These are phyloP conservation scores for Nematostella vectensis DNA, from an alignment of 92 coral and sea anemone species.

Conservation along the genomic window DNA sequence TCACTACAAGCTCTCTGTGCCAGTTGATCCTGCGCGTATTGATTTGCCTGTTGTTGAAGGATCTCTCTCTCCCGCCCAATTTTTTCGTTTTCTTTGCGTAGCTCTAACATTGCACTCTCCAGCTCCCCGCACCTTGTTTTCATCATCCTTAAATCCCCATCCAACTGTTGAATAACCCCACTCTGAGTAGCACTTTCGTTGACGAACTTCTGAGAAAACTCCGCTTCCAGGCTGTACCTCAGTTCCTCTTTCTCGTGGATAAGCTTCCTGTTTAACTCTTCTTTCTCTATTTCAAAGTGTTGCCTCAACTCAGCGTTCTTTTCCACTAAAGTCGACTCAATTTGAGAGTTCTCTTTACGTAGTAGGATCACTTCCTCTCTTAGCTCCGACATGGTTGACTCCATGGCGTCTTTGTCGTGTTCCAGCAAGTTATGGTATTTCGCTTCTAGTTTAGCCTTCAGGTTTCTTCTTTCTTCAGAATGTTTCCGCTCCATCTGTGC, in stretches of 20 bases:
- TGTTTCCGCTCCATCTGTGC: conserved; percentile 63
- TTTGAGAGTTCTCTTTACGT: conserved; percentile 70
- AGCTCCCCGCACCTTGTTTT: conserved; percentile 54
- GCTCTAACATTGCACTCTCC: conserved; percentile 22
- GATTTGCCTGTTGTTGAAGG: conserved; percentile 38
- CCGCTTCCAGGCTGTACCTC: conserved; percentile 51
- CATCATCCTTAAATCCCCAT: conserved; percentile 40
- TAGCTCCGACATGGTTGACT: conserved; percentile 54
- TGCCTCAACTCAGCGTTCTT: conserved; percentile 66
- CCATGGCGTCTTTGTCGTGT: conserved; percentile 56
- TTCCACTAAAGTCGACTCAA: conserved; percentile 51
- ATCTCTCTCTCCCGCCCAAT: conserved; percentile 59
- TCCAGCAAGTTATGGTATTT: conserved; percentile 50
- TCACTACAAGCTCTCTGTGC: conserved; percentile 12
- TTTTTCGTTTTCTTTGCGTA: conserved; percentile 53
- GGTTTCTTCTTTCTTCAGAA: conserved; percentile 58
- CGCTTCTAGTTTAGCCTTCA: conserved; percentile 69
- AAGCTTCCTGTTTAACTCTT: conserved; percentile 41
- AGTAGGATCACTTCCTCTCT: conserved; percentile 57
- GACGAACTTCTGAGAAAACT: conserved; percentile 57
- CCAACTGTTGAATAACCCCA: conserved; percentile 44
- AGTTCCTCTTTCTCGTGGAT: conserved; percentile 56
- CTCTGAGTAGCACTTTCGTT: conserved; percentile 35
- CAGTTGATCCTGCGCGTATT: conserved; percentile 26
- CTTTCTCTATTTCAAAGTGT: conserved; percentile 63